Percentiles rank a stretch among this genome's conserved stretches.
Evolutionary conservation across 2,797 vertebrate species (phyloP).

Genomic region (Cygnus olor): DNA sequence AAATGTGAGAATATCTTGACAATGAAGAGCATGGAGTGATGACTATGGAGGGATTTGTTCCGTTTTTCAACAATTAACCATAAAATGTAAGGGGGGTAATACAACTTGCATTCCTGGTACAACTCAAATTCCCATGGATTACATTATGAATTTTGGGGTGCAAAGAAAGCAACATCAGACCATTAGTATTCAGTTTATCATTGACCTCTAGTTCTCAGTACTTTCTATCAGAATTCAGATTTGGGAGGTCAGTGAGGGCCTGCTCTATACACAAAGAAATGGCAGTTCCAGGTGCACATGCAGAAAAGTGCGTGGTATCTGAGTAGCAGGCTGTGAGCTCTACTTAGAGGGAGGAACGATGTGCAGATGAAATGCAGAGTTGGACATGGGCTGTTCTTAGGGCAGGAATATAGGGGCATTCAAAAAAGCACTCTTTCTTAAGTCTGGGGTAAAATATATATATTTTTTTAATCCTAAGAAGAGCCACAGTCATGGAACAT

Average conservation of each 20-base stretch:
- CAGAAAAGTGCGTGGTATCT: slow-evolving; percentile 63
- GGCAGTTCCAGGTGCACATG: slow-evolving; percentile 74
- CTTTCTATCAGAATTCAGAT: slow-evolving; percentile 30
- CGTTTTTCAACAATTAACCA: neutral
- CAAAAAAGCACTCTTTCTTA: neutral
- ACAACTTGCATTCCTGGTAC: slow-evolving; percentile 12
- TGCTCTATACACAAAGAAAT: slow-evolving; percentile 46
- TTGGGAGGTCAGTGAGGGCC: slow-evolving; percentile 14
- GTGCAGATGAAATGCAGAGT: slow-evolving; percentile 75
- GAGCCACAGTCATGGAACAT: slow-evolving; percentile 61
- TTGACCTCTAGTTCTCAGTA: slow-evolving; percentile 20
- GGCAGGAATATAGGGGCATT: slow-evolving; percentile 33
- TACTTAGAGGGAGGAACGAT: slow-evolving; percentile 63
- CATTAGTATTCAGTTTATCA: slow-evolving; percentile 48
- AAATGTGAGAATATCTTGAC: slow-evolving; percentile 70
- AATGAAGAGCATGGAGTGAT: slow-evolving; percentile 78
- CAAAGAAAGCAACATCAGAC: slow-evolving; percentile 52
- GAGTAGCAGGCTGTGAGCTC: slow-evolving; percentile 70
- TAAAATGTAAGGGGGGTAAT: neutral
- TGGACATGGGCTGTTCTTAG: slow-evolving; percentile 69
- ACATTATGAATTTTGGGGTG: neutral
- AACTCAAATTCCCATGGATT: neutral
- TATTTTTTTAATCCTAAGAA: slow-evolving; percentile 69
- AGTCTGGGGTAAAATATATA: neutral
- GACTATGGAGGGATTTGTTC: slow-evolving; percentile 53